Evolutionary conservation across 2,888 invertebrate species (phyloP).

Genomic region (Ypsolopha sequella): DNA sequence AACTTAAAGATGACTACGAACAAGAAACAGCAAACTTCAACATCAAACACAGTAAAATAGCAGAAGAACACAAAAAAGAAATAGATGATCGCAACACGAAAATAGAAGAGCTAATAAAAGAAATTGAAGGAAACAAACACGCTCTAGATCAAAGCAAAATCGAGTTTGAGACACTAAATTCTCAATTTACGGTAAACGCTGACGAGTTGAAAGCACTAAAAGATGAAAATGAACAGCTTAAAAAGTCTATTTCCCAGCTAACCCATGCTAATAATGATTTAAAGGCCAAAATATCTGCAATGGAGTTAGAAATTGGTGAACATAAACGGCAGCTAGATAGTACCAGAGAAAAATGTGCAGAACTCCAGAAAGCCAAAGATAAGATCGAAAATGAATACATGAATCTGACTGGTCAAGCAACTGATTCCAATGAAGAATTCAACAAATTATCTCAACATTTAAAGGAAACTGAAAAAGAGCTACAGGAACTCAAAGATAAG

Average conservation of each 20-base stretch:
- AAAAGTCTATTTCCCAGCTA: conserved; percentile 49
- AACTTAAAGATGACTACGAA: conserved; percentile 60
- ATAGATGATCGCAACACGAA: conserved; percentile 60
- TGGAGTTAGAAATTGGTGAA: conserved; percentile 70
- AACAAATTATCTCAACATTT: conserved; percentile 67
- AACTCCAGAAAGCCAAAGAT: conserved; percentile 68
- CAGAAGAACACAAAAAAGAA: conserved; percentile 63
- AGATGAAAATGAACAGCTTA: conserved; percentile 53
- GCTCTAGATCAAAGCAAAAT: conserved; percentile 55
- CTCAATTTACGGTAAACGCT: conserved; percentile 52
- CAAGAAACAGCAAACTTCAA: conserved; percentile 58
- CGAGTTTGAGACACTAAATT: conserved; percentile 56
- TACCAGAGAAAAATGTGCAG: conserved; percentile 67
- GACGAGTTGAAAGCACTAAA: conserved; percentile 52
- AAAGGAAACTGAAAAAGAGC: conserved; percentile 68
- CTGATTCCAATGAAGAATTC: conserved; percentile 72
- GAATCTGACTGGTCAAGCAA: conserved; percentile 68
- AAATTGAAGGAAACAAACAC: conserved; percentile 57
- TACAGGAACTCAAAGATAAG: conserved; percentile 62
- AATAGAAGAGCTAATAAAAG: conserved; percentile 59
- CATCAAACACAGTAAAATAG: conserved; percentile 61
- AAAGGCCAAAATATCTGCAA: conserved; percentile 46
- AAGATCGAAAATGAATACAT: conserved; percentile 72
- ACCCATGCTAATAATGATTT: conserved; percentile 43
- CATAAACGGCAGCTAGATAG: conserved; percentile 67